Conservation (phyloP, 2,113 vertebrate species). For the Mus musculus region DNA sequence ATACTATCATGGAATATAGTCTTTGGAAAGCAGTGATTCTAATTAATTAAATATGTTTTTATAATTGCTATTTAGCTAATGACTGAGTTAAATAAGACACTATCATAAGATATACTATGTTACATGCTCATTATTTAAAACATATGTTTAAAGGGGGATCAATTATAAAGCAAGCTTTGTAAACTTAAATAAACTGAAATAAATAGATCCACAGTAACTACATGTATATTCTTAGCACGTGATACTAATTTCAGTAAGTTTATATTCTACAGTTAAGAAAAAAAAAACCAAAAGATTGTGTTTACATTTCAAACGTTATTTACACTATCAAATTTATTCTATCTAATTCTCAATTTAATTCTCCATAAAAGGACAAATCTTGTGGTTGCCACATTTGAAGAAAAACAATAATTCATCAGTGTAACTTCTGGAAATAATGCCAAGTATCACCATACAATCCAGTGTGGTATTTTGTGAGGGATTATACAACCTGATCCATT, state of each 20-base stretch:
- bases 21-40: slow-evolving; percentile 32
- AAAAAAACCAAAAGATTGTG: background rate
- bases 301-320: slow-evolving; percentile 29
- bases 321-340: slow-evolving; percentile 6
- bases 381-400: background rate
- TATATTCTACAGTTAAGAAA: slow-evolving; percentile 41
- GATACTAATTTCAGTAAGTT: slow-evolving; percentile 52
- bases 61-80: slow-evolving; percentile 57
- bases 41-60: slow-evolving; percentile 54
- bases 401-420: background rate
- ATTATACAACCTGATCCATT: background rate
- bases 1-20: slow-evolving; percentile 6
- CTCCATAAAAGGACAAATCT: background rate
- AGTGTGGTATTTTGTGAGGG: background rate
- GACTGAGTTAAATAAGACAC: slow-evolving; percentile 54
- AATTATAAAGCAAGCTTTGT: slow-evolving; percentile 60
- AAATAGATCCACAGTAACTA: slow-evolving; percentile 68
- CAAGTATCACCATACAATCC: background rate
- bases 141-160: slow-evolving; percentile 55
- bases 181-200: slow-evolving; percentile 60
- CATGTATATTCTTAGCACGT: slow-evolving; percentile 54
- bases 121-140: slow-evolving; percentile 72
- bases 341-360: background rate
- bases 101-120: slow-evolving; percentile 28
- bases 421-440: background rate